These are phyloP conservation scores for Plebejus argus DNA, from an alignment of 2,888 invertebrate genomes.

Conservation along the genomic window DNA sequence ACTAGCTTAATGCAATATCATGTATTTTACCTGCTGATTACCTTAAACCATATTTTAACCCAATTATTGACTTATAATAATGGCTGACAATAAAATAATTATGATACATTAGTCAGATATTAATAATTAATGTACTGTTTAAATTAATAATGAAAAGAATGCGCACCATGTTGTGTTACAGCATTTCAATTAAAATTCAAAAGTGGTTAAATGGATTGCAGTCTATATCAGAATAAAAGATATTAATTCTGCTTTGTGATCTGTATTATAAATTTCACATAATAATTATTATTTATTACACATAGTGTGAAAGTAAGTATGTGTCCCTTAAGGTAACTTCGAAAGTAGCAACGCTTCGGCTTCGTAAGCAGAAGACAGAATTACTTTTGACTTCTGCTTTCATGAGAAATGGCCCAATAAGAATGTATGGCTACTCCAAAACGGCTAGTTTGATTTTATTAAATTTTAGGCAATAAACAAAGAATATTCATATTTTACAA, in stretches of 20 bases:
- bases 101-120: neutral
- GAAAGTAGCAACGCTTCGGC: no score
- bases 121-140: neutral
- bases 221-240: neutral
- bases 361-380: no score
- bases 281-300: no score
- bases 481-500: no score
- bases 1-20: slow-evolving; percentile 7
- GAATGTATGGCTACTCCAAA: no score
- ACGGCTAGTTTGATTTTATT: no score
- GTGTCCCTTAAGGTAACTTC: no score
- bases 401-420: no score
- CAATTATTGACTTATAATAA: slow-evolving; percentile 25
- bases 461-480: no score
- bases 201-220: neutral
- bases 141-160: neutral
- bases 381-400: no score
- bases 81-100: neutral
- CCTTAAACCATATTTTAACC: neutral
- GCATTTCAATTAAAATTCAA: slow-evolving; percentile 1
- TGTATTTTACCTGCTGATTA: slow-evolving; percentile 23
- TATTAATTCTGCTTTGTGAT: neutral
- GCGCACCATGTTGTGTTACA: neutral
- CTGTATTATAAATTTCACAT: neutral
- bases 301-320: no score